Conservation (phyloP, 2,797 vertebrate genomes). For the Micromesistius poutassou region DNA sequence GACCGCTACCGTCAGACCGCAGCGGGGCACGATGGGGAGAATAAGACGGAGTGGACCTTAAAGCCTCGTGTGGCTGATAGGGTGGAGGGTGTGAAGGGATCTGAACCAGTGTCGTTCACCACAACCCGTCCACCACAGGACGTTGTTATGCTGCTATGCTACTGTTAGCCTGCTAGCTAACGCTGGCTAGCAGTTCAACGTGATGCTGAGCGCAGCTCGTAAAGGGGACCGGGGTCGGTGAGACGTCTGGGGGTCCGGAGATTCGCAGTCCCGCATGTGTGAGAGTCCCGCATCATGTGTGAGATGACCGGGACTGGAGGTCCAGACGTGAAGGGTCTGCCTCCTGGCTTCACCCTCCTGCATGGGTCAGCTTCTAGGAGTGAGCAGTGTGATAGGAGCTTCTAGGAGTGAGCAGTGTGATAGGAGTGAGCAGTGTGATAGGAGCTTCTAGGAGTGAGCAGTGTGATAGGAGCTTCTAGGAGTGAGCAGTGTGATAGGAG, state of each 20-base stretch:
- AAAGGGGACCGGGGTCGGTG: neutral
- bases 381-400: no score
- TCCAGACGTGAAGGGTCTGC: neutral
- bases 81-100: neutral
- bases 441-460: no score
- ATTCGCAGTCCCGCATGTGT: neutral
- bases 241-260: neutral
- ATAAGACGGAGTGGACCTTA: no score
- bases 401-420: no score
- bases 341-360: neutral
- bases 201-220: neutral
- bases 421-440: no score
- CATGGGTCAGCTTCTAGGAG: neutral
- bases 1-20: no score
- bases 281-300: neutral
- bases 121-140: neutral
- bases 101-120: neutral
- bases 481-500: no score
- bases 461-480: no score
- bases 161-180: neutral
- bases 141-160: neutral
- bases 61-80: neutral
- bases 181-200: neutral
- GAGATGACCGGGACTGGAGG: neutral
- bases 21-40: no score